Evolutionary conservation across 2,113 vertebrate species (phyloP), one percentile per base, ranked within the genome.

Genomic region (Trichechus manatus): DNA sequence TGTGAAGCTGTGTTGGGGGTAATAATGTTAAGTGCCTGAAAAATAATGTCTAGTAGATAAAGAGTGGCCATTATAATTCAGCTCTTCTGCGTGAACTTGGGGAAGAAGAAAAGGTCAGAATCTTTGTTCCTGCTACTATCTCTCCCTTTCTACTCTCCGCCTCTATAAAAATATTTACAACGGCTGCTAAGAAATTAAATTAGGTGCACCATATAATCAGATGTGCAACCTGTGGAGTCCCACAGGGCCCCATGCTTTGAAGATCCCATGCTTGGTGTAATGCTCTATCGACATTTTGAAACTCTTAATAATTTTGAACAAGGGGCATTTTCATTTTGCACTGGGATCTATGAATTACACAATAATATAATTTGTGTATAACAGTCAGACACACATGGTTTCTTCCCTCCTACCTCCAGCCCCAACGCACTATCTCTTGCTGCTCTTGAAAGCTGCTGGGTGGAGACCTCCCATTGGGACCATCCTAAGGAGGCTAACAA

Each of bases 161-260:
- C 19, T 75, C 56, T 63, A 17, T 2, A 27, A 39, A 85, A 25
- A 27, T 13, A 9, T 23, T 59, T 29, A 5, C 20, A 33, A 68
- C 20, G 20, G 36, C 39, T 8, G 64, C 27, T 63, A 9, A 36
- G 66, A 36, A 72, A 22, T 31, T 63, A 50, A 87, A 36, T n/a
- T 61, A 33, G 42, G 27, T 4, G 9, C 25, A 3, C 0, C 0
- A 29, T 3, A 1, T 6, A 17, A 56, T 10, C 70, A 25, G 25
- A 6, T 3, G 2, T 22, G 20, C n/a, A 59, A 53, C 23, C 87
- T 56, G 33, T 13, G 31, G 39, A 7, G 36, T 39, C 39, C 25
- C 23, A 6, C 31, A 8, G 47, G 56, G 47, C 27, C 29, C 11
- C 59, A 4, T 22, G 9, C 6, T 85, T n/a, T 20, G 20, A 50